A percentile compares a stretch with the other conserved stretches of the same genome.
Evolutionary conservation across 1,140 invertebrate genomes (phyloP).

Genomic region (Andrena cerasifolii): DNA sequence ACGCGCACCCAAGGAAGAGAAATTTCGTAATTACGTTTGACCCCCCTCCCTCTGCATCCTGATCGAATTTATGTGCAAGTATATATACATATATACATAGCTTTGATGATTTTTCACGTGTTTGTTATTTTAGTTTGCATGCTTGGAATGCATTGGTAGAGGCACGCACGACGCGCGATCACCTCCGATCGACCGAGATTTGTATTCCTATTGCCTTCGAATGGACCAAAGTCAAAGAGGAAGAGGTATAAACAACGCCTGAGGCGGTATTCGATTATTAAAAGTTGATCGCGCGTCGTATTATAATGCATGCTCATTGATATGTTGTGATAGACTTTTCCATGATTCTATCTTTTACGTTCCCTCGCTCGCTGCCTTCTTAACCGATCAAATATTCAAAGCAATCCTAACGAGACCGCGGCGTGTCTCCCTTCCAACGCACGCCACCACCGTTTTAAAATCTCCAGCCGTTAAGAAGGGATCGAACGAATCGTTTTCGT

Average conservation of each 20-base stretch:
- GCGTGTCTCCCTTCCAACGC: neutral
- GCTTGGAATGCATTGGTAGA: constrained; percentile 48
- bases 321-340: constrained; percentile 46
- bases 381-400: neutral
- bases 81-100: constrained; percentile 53
- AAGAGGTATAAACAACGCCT: neutral
- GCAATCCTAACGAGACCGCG: neutral
- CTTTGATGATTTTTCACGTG: constrained; percentile 59
- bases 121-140: constrained; percentile 66
- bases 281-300: constrained; percentile 16
- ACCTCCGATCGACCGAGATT: neutral
- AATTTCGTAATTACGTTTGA: constrained; percentile 60
- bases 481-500: constrained; percentile 47
- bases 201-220: neutral
- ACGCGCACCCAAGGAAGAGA: neutral
- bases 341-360: constrained; percentile 42
- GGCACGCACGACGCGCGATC: constrained; percentile 16
- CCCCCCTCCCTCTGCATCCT: constrained; percentile 35
- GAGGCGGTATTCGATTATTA: neutral
- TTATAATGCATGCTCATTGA: constrained; percentile 47
- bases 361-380: constrained; percentile 34
- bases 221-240: neutral
- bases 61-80: constrained; percentile 59
- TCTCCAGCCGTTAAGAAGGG: constrained; percentile 31
- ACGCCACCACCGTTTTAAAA: neutral